Conservation (phyloP, 2,113 vertebrate genomes). For the Calonectris borealis region DNA sequence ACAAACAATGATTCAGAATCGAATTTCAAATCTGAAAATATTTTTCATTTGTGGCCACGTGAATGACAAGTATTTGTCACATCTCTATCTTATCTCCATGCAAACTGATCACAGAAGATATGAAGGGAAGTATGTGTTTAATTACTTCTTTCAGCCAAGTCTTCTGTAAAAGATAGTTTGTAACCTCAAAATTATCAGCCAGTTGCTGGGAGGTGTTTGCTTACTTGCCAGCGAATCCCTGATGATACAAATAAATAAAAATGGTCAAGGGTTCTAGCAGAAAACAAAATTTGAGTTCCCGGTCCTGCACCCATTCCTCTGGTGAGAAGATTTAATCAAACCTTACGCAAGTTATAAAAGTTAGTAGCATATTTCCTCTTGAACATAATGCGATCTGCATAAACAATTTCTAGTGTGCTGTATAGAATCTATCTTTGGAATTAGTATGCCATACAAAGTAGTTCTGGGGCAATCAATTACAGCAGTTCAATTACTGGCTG, state of each 20-base stretch:
- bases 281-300: not conserved
- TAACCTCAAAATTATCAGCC: not conserved
- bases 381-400: not conserved
- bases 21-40: not conserved
- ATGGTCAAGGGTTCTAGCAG: not conserved
- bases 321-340: not conserved
- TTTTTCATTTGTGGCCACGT: not conserved
- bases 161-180: not conserved
- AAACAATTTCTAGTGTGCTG: not conserved
- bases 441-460: not conserved
- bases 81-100: not conserved
- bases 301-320: not conserved
- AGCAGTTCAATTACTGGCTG: not conserved
- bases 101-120: not conserved
- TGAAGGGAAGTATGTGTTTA: not conserved
- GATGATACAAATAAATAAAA: not conserved
- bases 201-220: not conserved
- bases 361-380: not conserved
- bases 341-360: not conserved
- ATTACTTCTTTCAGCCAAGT: not conserved
- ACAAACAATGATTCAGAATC: not conserved
- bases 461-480: not conserved
- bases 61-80: not conserved
- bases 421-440: not conserved
- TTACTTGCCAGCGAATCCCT: not conserved